Base-by-base conservation (phyloP, 64 coral and sea anemone genomes). In the Pocillopora verrucosa region DNA sequence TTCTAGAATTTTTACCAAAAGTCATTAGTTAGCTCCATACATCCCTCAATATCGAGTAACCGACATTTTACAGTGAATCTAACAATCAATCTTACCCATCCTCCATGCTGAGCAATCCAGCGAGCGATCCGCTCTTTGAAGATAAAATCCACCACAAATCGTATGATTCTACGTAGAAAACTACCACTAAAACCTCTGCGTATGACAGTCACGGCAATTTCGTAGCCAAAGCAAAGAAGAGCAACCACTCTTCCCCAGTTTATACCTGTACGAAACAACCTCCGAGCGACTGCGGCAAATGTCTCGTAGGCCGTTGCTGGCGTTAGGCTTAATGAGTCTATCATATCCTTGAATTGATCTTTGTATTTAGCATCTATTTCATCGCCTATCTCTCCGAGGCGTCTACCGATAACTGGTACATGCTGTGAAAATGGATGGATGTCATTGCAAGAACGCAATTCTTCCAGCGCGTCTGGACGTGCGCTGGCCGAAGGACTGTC, bases 271-370 rank as follows among this genome's bases (percentile, higher is more conserved):
- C 91, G 90, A 78, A 99, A 99, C 58, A 99, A 61, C 77, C 94
- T 90, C 87, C 97, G 83, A 73, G 97, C 91, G 34, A 99, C 94
- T 7, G 91, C 80, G 72, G 97, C 94, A 34, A 99, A 99, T 14
- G 97, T 95, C 61, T 95, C 94, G 76, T 99, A 99, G 2, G 94
- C 97, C 41, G 94, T 95, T 3, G 91, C 91, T 10, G 97, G 88
- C 19, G 91, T 95, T 16, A 99, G 80, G 59, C 92, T 91, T 56
- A 99, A 88, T 59, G 89, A 88, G 58, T 93, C 94, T 16, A 99
- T 99, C 97, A 99, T 99, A 13, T 99, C 97, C 75, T 95, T 94
- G 78, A 99, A 99, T 68, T 99, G 94, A 24, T 99, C 97, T 67
- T 94, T 95, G 64, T 99, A 99, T 82, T 86, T 95, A 76, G 90